A percentile compares a stretch with the other conserved stretches of the same genome.
Evolutionary conservation across 2,888 invertebrate genomes (phyloP).

Genomic region (Salticus scenicus): DNA sequence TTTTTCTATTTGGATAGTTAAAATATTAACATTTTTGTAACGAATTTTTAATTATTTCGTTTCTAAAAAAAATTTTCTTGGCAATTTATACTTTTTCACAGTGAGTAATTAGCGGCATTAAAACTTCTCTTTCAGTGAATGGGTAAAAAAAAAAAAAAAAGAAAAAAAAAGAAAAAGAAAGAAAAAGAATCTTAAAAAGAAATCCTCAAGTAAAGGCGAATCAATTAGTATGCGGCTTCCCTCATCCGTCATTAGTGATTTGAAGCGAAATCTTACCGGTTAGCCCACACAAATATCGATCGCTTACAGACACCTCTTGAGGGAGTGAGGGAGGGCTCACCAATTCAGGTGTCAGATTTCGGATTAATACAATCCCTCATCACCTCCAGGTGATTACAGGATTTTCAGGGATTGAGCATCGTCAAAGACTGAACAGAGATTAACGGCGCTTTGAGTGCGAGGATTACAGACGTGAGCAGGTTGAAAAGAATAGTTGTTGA

Average conservation of each 20-base stretch:
- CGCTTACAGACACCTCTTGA: background rate
- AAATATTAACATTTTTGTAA: too few relatives aligned
- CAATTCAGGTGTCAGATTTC: conserved; percentile 2
- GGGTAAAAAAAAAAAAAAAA: too few relatives aligned
- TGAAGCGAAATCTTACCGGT: background rate
- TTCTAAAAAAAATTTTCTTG: too few relatives aligned
- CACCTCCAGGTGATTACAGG: conserved; percentile 4
- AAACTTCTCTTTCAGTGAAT: too few relatives aligned
- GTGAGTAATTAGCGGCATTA: too few relatives aligned
- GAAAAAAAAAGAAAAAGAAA: too few relatives aligned
- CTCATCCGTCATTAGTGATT: conserved; percentile 7
- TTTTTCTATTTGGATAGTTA: too few relatives aligned
- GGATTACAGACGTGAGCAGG: background rate
- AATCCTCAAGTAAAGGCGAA: too few relatives aligned
- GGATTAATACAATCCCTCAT: conserved; percentile 15
- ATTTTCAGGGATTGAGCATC: background rate
- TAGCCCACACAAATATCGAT: background rate
- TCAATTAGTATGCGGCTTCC: background rate
- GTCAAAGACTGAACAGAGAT: background rate
- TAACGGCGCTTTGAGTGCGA: background rate
- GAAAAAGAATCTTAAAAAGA: too few relatives aligned
- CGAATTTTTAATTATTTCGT: too few relatives aligned
- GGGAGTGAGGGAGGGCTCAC: background rate
- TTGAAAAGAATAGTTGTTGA: too few relatives aligned
- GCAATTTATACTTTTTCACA: too few relatives aligned